Evolutionary conservation across 2,797 vertebrate species (phyloP).

Genomic region (Gephyroberyx darwinii): DNA sequence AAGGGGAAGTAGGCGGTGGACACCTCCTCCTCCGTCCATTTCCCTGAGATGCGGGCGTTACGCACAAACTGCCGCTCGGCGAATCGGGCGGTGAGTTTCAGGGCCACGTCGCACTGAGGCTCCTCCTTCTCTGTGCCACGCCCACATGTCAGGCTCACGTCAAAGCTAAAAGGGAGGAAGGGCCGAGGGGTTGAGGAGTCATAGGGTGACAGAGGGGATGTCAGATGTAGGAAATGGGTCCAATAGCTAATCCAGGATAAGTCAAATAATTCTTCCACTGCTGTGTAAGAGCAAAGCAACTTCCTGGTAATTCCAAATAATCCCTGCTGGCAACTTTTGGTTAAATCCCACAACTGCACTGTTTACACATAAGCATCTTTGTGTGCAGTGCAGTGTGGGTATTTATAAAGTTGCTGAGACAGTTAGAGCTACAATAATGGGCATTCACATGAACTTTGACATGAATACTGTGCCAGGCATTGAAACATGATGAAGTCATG

Average conservation of each 20-base stretch:
- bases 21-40: slow-evolving; percentile 91
- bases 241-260: slow-evolving; percentile 65
- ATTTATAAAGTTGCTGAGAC: slow-evolving; percentile 18
- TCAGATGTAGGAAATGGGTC: slow-evolving; percentile 31
- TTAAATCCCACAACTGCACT: slow-evolving; percentile 17
- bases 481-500: slow-evolving; percentile 68
- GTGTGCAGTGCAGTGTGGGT: neutral
- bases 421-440: slow-evolving; percentile 24
- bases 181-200: slow-evolving; percentile 6
- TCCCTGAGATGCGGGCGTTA: slow-evolving; percentile 89
- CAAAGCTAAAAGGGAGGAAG: slow-evolving; percentile 82
- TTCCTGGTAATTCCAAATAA: slow-evolving; percentile 60
- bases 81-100: slow-evolving; percentile 94
- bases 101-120: slow-evolving; percentile 87
- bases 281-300: slow-evolving; percentile 53
- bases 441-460: slow-evolving; percentile 53
- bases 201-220: neutral
- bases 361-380: slow-evolving; percentile 26
- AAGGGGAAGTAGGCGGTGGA: slow-evolving; percentile 96
- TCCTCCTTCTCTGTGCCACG: slow-evolving; percentile 84
- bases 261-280: slow-evolving; percentile 56
- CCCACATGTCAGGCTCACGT: slow-evolving; percentile 94
- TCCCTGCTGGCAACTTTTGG: slow-evolving; percentile 47
- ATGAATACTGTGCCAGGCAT: slow-evolving; percentile 25
- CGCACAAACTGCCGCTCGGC: slow-evolving; percentile 91